Evolutionary conservation across 2,113 vertebrate genomes (phyloP).

Genomic region (Zootoca vivipara): DNA sequence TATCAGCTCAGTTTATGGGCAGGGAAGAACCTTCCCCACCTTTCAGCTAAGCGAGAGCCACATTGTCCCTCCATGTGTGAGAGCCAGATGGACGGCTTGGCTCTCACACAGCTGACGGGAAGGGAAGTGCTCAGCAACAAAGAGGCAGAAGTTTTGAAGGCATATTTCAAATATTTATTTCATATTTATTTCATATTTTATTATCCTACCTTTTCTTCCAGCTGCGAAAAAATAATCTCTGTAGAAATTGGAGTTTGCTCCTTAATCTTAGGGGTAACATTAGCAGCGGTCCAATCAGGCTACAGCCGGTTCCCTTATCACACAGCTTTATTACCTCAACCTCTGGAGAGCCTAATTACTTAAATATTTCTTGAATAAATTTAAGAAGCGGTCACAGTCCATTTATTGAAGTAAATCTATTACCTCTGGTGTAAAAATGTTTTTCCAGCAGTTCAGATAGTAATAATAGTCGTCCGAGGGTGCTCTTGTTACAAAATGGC

Average conservation of each 20-base stretch:
- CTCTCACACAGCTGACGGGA: no score
- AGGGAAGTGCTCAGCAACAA: not conserved
- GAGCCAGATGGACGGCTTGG: no score
- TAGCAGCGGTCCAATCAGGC: not conserved
- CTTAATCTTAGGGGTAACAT: constrained; percentile 4
- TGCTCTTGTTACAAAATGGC: constrained; percentile 21
- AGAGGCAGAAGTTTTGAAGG: not conserved
- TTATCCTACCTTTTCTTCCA: constrained; percentile 41
- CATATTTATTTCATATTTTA: not conserved
- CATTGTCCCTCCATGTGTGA: no score
- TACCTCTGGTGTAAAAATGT: constrained; percentile 24
- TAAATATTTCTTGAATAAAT: constrained; percentile 46
- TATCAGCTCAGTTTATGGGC: no score
- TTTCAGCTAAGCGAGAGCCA: no score
- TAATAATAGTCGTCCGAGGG: not conserved
- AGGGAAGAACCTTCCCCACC: no score
- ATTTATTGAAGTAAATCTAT: constrained; percentile 29
- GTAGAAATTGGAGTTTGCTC: constrained; percentile 23
- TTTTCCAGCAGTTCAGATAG: not conserved
- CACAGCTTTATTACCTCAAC: constrained; percentile 36
- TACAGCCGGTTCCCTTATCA: constrained; percentile 16
- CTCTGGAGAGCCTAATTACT: constrained; percentile 39
- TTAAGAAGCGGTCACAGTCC: constrained; percentile 31
- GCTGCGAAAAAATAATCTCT: constrained; percentile 7
- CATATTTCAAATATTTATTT: constrained; percentile 3